Evolutionary conservation across 2,797 vertebrate species (phyloP), one percentile per base, ranked within the genome.

Genomic region (Prionace glauca): DNA sequence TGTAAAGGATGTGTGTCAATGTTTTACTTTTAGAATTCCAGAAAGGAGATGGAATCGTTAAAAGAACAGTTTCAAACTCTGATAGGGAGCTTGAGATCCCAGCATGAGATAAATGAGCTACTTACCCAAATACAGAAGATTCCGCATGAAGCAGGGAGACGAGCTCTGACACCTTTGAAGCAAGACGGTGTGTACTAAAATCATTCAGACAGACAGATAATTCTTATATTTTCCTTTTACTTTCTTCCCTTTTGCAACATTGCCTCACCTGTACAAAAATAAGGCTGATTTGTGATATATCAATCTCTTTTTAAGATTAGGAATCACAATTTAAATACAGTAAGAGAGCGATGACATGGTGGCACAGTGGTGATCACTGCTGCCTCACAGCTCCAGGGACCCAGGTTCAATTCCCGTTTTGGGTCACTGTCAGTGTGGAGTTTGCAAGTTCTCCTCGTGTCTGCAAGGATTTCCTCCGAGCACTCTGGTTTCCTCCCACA

Each of bases 21-120:
- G 16, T 95, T 95, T 95, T 74, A 26, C 60, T 45, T 94, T 72
- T 56, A 95, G 71, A 77, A 69, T 77, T 95, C 93, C 93, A 95
- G 60, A 74, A 32, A 16, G 11, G 41, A 77, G 71, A 32, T 77
- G 71, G 71, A 95, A 60, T 74, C 69, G 18, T 45, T 95, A 41
- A 95, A 95, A 18, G 71, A 50, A 77, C 71, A 60, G 18, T 7
- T 95, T 95, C 71, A 95, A 32, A 32, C 7, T 95, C 93, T 95
- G 93, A 29, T 95, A 56, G 50, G 24, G n/a, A 72, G 93, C 11
- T 77, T 95, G 93, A 95, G 45, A 24, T 77, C 71, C 7, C 24
- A 95, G 45, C 93, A 45, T 60, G 93, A 95, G 29, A n/a, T 95
- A 3, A 41, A 60, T 32, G 69, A 95, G 45, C 45, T 95, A 3